Base-by-base conservation (phyloP, 53 echinoderm and acorn worm genomes). In the Paracentrotus lividus region DNA sequence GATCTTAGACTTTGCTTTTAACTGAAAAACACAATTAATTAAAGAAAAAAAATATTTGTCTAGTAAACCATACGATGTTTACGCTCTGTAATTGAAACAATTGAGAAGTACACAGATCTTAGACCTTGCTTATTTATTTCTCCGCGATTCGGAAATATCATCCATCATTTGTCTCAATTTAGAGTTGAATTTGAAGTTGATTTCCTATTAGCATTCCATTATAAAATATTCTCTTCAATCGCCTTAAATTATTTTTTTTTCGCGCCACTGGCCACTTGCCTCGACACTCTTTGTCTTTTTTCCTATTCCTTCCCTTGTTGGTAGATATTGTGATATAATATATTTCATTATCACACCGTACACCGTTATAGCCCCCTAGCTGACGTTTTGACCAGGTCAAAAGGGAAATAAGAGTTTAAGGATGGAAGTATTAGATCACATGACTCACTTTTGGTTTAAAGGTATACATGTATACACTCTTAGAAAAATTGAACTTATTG, bases 321-420 rank as follows among this genome's bases (percentile, higher is more conserved):
- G 44, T 47, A 44, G 44, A n/a, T 81, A 81, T 2, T n/a, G 81
- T 81, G 81, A 4, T 81, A 81, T 45, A 81, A n/a, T n/a, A 81
- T 81, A 81, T 81, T 81, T 81, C 81, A 81, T 81, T 81, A 81
- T 81, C 81, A 47, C 81, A 47, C 47, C n/a, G n/a, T n/a, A n/a
- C 81, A 81, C 5, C n/a, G 45, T 47, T 38, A 47, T 9, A 26
- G 81, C 44, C 47, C 81, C 81, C 81, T 8, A 13, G 47, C 8
- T 81, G 81, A 47, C 9, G 44, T 26, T n/a, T 45, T 81, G 81
- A 81, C 81, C 81, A 47, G 81, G 81, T 81, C 81, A 45, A 81
- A 26, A 81, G 81, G 81, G 81, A 47, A 81, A 81, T 47, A 16
- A 4, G 49, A 81, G 45, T 81, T 81, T 81, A 47, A 81, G 47